Evolutionary conservation across 92 coral and sea anemone genomes (phyloP).

Genomic region (Diadumene lineata): DNA sequence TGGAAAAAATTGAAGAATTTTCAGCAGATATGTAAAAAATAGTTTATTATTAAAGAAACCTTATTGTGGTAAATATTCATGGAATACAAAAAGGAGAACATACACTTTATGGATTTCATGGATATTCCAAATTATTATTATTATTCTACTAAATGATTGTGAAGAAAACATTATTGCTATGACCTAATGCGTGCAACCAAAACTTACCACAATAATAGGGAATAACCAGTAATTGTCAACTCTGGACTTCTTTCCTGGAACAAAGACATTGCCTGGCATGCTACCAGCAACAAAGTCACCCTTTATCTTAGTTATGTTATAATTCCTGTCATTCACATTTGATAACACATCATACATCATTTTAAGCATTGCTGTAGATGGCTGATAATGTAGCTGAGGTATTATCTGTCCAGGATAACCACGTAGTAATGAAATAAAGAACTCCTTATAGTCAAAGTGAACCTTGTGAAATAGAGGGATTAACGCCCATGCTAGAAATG

Average conservation of each 20-base stretch:
- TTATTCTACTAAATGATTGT: too few species aligned
- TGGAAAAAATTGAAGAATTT: too few species aligned
- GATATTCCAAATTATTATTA: too few species aligned
- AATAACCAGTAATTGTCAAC: conserved; percentile 85
- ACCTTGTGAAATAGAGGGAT: conserved; percentile 45
- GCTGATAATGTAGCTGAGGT: conserved; percentile 64
- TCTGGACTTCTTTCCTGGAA: conserved; percentile 83
- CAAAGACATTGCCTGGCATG: conserved; percentile 71
- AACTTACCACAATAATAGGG: conserved; percentile 90
- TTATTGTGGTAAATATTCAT: too few species aligned
- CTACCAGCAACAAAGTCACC: conserved; percentile 88
- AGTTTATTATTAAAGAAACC: too few species aligned
- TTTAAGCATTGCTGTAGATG: conserved; percentile 76
- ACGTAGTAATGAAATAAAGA: conserved; percentile 76
- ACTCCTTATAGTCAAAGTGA: conserved; percentile 70
- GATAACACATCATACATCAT: conserved; percentile 73
- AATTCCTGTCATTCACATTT: conserved; percentile 56
- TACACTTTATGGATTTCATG: too few species aligned
- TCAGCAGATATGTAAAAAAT: too few species aligned
- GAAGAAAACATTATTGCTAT: too few species aligned
- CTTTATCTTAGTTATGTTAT: conserved; percentile 63
- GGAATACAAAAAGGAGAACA: too few species aligned
- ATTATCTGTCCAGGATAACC: conserved; percentile 82
- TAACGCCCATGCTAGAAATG: conserved; percentile 29
- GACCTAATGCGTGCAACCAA: not conserved